Base-by-base conservation (phyloP, 2,113 vertebrate genomes). In the Zeus faber region DNA sequence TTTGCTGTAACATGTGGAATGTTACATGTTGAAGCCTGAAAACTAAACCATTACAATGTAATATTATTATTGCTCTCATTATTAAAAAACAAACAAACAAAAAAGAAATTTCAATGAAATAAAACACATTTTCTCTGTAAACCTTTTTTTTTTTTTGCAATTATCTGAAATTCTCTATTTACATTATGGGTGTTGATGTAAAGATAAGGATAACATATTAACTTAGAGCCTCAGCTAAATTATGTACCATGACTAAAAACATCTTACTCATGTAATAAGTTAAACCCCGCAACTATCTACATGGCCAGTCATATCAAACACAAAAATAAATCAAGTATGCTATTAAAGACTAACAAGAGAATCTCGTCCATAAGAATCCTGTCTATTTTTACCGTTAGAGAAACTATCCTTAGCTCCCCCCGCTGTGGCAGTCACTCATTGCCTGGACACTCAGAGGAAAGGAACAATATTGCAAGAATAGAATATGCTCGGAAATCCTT, bases 101-200 rank as follows among this genome's bases (percentile, higher is more conserved):
- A 82, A 82, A 84, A 85, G 62, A 75, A 2, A 69, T 58, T 77
- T 80, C 35, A 31, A 62, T 54, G 53, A 73, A 80, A 65, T 59
- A 49, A 54, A 74, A 70, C 23, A 11, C 47, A 71, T 68, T 41
- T 54, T 68, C 18, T 69, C 48, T 70, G 76, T 84, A 81, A 83
- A 85, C 80, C 75, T 62, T 24, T 62, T 43, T 16, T 50, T 63
- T 61, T 39, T 22, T 49, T 65, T 46, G 33, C 49, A 43, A 37
- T 60, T 53, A 51, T 57, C 43, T 61, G 13, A 45, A 51, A 29
- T 47, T 33, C 47, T 35, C 47, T 82, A 73, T 78, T 6, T 76
- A 76, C 65, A 85, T 58, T 54, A 37, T 69, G 35, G 4, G 17
- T 27, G 29, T 56, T 45, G 37, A 57, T 69, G 66, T 60, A 37